Conservation (phyloP, 2,113 vertebrate species). For the Suncus etruscus region DNA sequence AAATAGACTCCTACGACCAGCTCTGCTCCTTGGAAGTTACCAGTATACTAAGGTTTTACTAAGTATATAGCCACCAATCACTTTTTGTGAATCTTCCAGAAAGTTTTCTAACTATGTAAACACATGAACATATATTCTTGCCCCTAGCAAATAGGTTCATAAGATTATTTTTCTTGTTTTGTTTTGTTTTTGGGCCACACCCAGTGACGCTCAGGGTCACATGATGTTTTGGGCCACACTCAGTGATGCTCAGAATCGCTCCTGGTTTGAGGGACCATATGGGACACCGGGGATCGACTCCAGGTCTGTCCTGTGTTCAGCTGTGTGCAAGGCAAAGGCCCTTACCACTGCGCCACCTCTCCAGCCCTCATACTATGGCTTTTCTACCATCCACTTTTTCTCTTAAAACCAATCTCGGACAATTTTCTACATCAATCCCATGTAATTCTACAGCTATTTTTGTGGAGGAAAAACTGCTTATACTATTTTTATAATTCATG, state of each 20-base stretch:
- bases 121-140: neutral
- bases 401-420: neutral
- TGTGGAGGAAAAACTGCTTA: slow-evolving; percentile 34
- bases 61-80: too few relatives aligned
- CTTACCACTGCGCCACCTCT: too few relatives aligned
- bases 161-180: neutral
- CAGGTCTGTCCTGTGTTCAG: too few relatives aligned
- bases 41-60: neutral
- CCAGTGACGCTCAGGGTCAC: too few relatives aligned
- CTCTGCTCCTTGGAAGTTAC: neutral
- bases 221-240: too few relatives aligned
- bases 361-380: neutral
- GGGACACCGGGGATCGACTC: too few relatives aligned
- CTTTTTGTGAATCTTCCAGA: neutral
- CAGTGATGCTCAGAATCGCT: too few relatives aligned
- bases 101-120: neutral
- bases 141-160: neutral
- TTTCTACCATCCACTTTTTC: slow-evolving; percentile 5
- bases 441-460: slow-evolving; percentile 31
- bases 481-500: slow-evolving; percentile 22
- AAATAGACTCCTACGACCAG: neutral
- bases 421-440: neutral
- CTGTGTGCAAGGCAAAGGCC: too few relatives aligned
- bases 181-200: neutral
- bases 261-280: too few relatives aligned